Percentiles rank a stretch among this genome's conserved stretches.
These are phyloP conservation scores for Cataglyphis altisquamis DNA, from an alignment of 2,888 invertebrate species.

Conservation along the genomic window DNA sequence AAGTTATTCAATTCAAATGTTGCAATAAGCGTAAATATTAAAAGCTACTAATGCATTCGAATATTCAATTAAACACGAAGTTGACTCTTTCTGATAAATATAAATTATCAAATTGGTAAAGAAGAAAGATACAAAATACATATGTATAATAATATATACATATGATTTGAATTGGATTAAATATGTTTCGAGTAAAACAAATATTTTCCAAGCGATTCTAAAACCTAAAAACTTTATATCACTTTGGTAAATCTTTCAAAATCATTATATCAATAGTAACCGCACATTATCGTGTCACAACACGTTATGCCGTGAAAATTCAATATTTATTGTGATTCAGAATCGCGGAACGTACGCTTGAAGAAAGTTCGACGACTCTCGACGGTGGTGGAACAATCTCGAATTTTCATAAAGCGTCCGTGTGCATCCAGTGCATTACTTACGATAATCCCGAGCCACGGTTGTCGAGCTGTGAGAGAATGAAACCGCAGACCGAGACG, in stretches of 20 bases:
- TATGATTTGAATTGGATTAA: background rate
- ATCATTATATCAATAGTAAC: background rate
- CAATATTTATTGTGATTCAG: slow-evolving; percentile 21
- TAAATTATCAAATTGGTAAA: background rate
- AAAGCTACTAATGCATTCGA: background rate
- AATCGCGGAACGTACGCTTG: slow-evolving; percentile 1
- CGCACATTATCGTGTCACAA: background rate
- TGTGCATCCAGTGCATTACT: slow-evolving; percentile 76
- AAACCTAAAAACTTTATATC: background rate
- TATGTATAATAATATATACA: no score
- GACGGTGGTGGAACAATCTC: slow-evolving; percentile 71
- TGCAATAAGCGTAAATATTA: background rate
- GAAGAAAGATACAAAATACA: background rate
- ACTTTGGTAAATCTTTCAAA: background rate
- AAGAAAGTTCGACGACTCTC: slow-evolving; percentile 42
- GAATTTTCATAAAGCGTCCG: slow-evolving; percentile 77
- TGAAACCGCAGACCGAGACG: slow-evolving; percentile 73
- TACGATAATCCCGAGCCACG: slow-evolving; percentile 77
- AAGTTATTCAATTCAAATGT: background rate
- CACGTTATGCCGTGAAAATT: background rate
- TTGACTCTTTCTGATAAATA: background rate
- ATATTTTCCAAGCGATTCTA: background rate
- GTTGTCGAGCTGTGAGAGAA: slow-evolving; percentile 67
- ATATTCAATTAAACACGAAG: background rate
- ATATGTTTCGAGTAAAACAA: background rate